These are phyloP conservation scores for Ctenodactylus gundi DNA, from an alignment of 2,113 vertebrate species.

Conservation along the genomic window DNA sequence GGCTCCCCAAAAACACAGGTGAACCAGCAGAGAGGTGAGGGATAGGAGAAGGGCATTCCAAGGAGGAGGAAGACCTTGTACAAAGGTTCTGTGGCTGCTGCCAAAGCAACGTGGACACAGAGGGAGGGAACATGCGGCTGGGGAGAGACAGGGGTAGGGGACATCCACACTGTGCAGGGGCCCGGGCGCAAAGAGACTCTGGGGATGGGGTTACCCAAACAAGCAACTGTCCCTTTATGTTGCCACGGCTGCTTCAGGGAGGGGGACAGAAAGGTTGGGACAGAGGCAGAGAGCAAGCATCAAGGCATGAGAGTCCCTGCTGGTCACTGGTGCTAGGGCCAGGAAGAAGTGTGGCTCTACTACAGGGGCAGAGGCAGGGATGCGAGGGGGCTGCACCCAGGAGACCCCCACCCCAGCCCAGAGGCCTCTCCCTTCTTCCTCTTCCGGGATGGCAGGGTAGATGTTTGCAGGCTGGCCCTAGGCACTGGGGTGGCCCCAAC, in stretches of 20 bases:
- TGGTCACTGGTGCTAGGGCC: background rate
- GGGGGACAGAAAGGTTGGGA: background rate
- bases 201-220: background rate
- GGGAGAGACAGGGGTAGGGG: background rate
- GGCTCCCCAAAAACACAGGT: background rate
- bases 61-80: background rate
- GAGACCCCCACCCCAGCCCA: background rate
- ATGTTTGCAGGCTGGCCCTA: too few species aligned
- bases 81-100: background rate
- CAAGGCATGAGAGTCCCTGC: background rate
- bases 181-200: background rate
- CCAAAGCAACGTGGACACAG: background rate
- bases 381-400: background rate
- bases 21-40: background rate
- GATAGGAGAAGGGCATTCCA: background rate
- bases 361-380: background rate
- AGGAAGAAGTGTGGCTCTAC: background rate
- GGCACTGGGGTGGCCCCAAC: too few species aligned
- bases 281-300: background rate
- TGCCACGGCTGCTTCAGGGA: background rate
- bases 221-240: background rate
- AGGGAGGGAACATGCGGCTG: too few species aligned
- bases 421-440: background rate
- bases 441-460: background rate
- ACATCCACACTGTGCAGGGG: accelerated